Conservation (phyloP, 2,113 vertebrate species). For the Colinus virginianus region DNA sequence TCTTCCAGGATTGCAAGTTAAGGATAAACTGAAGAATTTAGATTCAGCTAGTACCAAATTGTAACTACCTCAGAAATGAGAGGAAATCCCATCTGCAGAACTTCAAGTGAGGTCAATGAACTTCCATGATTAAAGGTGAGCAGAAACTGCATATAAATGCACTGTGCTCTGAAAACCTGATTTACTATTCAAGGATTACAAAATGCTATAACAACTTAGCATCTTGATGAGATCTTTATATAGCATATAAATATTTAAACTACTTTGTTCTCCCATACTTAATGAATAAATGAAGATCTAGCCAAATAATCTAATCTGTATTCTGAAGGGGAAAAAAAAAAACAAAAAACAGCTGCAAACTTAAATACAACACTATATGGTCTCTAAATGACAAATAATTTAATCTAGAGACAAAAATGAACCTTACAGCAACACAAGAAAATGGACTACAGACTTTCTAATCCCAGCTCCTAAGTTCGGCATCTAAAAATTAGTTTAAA, state of each 20-base stretch:
- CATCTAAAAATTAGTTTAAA: not conserved
- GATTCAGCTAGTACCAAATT: not conserved
- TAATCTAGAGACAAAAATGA: not conserved
- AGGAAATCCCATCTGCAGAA: not conserved
- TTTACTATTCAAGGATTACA: not conserved
- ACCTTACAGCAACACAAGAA: not conserved
- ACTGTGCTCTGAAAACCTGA: not conserved
- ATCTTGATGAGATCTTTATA: constrained; percentile 28
- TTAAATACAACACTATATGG: not conserved
- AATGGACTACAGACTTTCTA: not conserved
- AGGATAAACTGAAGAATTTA: not conserved
- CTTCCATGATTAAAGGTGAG: not conserved
- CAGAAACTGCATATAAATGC: not conserved
- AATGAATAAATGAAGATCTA: constrained; percentile 15
- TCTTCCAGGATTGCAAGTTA: not conserved
- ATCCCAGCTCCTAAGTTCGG: not conserved
- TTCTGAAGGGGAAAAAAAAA: not conserved
- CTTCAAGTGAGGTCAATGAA: not conserved
- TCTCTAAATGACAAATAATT: not conserved
- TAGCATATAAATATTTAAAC: constrained; percentile 4
- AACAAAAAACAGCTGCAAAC: not conserved
- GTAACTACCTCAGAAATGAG: not conserved
- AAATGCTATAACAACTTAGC: not conserved
- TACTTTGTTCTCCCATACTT: not conserved
- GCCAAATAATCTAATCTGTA: not conserved